A percentile compares a stretch with the other conserved stretches of the same genome.
These are phyloP conservation scores for Epirrita christyi DNA, from an alignment of 2,888 invertebrate genomes.

Conservation along the genomic window DNA sequence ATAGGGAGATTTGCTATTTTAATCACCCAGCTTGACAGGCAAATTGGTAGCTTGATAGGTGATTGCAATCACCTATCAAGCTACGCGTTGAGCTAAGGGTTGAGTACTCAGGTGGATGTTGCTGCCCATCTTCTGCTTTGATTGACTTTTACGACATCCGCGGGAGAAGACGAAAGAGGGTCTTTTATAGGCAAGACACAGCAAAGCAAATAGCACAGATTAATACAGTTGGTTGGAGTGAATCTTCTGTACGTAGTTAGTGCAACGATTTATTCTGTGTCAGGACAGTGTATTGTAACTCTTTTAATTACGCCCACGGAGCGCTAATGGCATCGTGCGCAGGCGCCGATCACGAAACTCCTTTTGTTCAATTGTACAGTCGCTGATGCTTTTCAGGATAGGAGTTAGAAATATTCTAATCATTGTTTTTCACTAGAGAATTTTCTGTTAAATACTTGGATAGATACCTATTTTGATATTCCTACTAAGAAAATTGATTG, in stretches of 20 bases:
- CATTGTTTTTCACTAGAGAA: constrained; percentile 15
- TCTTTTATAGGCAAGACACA: too few relatives aligned
- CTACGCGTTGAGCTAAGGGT: too few relatives aligned
- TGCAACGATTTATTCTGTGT: constrained; percentile 6
- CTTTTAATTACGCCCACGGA: constrained; percentile 82
- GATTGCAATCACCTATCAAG: too few relatives aligned
- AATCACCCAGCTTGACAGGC: too few relatives aligned
- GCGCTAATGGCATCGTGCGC: constrained; percentile 76
- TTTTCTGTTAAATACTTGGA: neutral
- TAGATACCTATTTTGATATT: too few relatives aligned
- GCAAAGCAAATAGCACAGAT: neutral
- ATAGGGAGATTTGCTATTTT: too few relatives aligned
- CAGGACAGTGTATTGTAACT: constrained; percentile 71
- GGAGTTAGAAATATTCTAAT: constrained; percentile 28
- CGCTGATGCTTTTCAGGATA: constrained; percentile 51
- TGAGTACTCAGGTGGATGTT: too few relatives aligned
- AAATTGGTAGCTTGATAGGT: too few relatives aligned
- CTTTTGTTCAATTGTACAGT: constrained; percentile 71
- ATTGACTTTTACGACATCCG: too few relatives aligned
- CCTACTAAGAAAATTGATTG: too few relatives aligned
- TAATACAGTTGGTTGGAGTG: neutral
- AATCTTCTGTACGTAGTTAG: neutral
- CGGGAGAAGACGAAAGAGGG: too few relatives aligned
- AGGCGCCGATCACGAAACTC: constrained; percentile 63
- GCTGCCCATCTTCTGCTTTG: too few relatives aligned